Evolutionary conservation across 1,140 invertebrate species (phyloP).

Genomic region (Sitobion miscanthi): DNA sequence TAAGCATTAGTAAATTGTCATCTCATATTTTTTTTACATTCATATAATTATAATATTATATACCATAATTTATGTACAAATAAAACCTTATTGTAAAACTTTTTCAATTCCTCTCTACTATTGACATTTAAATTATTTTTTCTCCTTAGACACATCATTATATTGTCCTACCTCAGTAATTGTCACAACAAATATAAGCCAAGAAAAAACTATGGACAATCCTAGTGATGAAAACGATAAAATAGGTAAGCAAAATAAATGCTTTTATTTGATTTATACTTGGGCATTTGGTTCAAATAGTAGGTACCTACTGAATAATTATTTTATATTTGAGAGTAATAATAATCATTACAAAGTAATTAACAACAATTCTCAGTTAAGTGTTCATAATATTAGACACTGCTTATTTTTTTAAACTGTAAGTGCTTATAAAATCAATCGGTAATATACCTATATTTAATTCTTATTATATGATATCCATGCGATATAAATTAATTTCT

Average conservation of each 20-base stretch:
- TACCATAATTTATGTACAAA: too few relatives aligned
- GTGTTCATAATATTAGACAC: not conserved
- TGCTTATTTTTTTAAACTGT: not conserved
- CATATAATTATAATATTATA: not conserved
- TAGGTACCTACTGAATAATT: not conserved
- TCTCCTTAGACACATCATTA: slow-evolving; percentile 12
- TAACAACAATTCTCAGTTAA: not conserved
- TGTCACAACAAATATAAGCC: slow-evolving; percentile 31
- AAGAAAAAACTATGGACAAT: slow-evolving; percentile 14
- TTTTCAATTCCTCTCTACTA: too few relatives aligned
- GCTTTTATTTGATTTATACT: not conserved
- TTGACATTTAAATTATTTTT: not conserved
- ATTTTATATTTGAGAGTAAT: not conserved
- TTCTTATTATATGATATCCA: not conserved
- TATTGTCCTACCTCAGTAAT: slow-evolving; percentile 42
- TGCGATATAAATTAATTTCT: not conserved
- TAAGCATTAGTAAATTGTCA: not conserved
- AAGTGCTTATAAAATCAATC: not conserved
- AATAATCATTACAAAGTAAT: not conserved
- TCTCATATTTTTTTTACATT: not conserved
- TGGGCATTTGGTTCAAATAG: not conserved
- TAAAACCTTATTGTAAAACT: too few relatives aligned
- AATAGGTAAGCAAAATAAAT: slow-evolving; percentile 8
- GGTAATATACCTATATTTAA: not conserved
- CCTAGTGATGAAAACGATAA: not conserved